Base-by-base conservation (phyloP, 2,888 invertebrate species). In the Strigamia crassipes region DNA sequence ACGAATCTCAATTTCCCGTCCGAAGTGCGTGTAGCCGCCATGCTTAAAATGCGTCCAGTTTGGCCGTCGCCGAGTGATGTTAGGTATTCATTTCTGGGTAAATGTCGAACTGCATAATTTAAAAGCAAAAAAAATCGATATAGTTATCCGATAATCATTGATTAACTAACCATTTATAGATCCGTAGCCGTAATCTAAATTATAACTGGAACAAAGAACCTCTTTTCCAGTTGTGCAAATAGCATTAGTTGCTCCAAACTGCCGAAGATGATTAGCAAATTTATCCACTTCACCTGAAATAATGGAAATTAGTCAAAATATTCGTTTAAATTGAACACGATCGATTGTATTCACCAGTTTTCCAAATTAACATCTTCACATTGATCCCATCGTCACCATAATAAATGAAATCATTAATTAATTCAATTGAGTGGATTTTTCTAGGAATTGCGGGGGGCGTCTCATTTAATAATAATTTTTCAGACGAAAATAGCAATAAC, bases 311-410 rank as follows among this genome's bases (percentile, higher is more conserved):
- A 12, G 18, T 41, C 10, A 10, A n/a, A 41, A 15, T n/a, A 79
- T 10, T 15, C n/a, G 8, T 51, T 51, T 10, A 18, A n/a, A 13
- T 56, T 56, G 1, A 1, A 13, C 31, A 2, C 4, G 15, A 23
- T 61, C 4, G 23, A 23, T 38, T 1, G 4, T 80, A 5, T n/a
- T 79, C 13, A 82, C 83, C 80, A 13, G 80, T 51, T 61, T 82
- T 82, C 83, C 83, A 83, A 56, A 82, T 82, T n/a, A 82, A 77
- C 1, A 81, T 77, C 78, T 83, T 83, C 10, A 83, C 13, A 27
- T 83, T 83, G 4, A 61, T 38, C n/a, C 83, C 83, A 51, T 83
- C 83, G 18, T 83, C 83, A 6, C 83, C 83, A 31, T 82, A 83
- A 82, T 42, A 82, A 38, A 83, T 77, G 78, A 80, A 81, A 77